Evolutionary conservation across 2,888 invertebrate genomes (phyloP).

Genomic region (Pantelozetes paolii): DNA sequence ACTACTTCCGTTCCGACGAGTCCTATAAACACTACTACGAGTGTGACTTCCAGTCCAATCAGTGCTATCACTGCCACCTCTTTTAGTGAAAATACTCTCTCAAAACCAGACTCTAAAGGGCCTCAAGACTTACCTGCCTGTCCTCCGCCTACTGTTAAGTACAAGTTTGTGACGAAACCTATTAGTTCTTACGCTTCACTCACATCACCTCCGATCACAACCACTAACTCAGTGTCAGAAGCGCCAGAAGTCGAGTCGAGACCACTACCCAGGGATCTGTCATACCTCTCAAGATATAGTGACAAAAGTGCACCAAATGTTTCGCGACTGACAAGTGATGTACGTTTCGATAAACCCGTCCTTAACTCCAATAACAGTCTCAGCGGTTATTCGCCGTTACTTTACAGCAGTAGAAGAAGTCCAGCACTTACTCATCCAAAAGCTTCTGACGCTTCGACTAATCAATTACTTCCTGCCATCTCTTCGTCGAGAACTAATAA

Average conservation of each 20-base stretch:
- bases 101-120: conserved; percentile 26
- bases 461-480: background rate
- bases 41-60: background rate
- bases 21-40: background rate
- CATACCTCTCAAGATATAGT: background rate
- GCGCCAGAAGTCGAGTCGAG: background rate
- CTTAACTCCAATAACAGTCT: background rate
- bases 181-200: no score
- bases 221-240: background rate
- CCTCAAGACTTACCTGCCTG: conserved; percentile 29
- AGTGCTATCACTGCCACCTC: background rate
- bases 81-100: background rate
- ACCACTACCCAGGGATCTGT: background rate
- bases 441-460: conserved; percentile 35
- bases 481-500: conserved; percentile 20
- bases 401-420: conserved; percentile 26
- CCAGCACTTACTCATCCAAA: conserved; percentile 4
- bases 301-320: background rate
- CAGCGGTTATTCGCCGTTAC: background rate
- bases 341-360: conserved; percentile 44
- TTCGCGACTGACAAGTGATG: conserved; percentile 45
- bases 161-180: conserved; percentile 20
- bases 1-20: background rate
- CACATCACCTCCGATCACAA: background rate
- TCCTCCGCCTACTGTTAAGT: conserved; percentile 4